Base-by-base conservation (phyloP, 2,797 vertebrate genomes). In the Tauraco hartlaubi region DNA sequence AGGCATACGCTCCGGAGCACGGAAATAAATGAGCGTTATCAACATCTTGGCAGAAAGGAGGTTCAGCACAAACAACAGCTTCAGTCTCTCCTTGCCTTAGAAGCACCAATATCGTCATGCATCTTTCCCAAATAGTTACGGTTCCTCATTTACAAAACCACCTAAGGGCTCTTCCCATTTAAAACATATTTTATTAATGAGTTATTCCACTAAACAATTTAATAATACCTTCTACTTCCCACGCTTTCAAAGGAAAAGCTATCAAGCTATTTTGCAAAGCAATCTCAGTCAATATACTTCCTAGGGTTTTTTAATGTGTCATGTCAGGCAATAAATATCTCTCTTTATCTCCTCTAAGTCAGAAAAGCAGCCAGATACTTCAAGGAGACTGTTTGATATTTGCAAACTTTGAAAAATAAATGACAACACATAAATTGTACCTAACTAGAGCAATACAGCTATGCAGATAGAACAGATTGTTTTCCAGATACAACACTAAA, bases 331-430 rank as follows among this genome's bases (percentile, higher is more conserved):
- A 92, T 44, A 87, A 89, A 88, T 61, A 58, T 16, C 31, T 81
- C 44, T 62, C n/a, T 71, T 61, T 78, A 48, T 28, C 74, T 80
- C 33, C 54, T 35, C 29, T n/a, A 31, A 77, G 56, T 39, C 77
- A 71, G 41, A 86, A 64, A 72, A 85, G 44, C 28, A 72, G 55
- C 7, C 39, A 62, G 61, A 48, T 49, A 74, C 62, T 58, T 91
- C 75, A 88, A 92, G 81, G 54, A 55, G 29, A 81, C 43, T 23
- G 15, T 41, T 31, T 92, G 68, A 52, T 78, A 78, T 64, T 75
- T 82, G 17, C 17, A 76, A 92, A 88, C 31, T 88, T 78, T 46
- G 28, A 78, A 75, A 94, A 95, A 72, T 75, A 66, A 92, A 55
- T 44, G 54, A 89, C 54, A 88, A 44, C 18, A 52, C n/a, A 37